These are phyloP conservation scores for Labeo rohita DNA, from an alignment of 2,113 vertebrate genomes.

Conservation along the genomic window DNA sequence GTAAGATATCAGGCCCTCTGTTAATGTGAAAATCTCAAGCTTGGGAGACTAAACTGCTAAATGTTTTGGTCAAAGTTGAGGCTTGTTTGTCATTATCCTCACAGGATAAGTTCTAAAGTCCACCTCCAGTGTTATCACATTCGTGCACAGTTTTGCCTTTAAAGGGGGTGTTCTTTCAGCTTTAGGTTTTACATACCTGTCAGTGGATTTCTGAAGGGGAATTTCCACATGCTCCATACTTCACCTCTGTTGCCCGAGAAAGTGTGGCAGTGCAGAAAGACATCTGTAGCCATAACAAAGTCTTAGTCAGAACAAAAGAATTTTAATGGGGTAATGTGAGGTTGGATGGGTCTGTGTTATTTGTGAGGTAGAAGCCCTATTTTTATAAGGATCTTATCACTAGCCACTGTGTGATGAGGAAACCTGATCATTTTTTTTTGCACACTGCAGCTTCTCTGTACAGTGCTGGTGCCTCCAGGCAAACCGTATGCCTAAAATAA, in stretches of 20 bases:
- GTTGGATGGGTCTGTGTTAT: neutral
- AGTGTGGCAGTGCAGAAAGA: slow-evolving; percentile 22
- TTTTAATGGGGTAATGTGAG: slow-evolving; percentile 24
- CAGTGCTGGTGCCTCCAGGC: neutral
- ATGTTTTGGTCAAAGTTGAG: slow-evolving; percentile 14
- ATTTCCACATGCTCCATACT: slow-evolving; percentile 4
- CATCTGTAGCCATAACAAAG: slow-evolving; percentile 38
- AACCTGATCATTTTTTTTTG: slow-evolving; percentile 27
- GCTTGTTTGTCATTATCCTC: slow-evolving; percentile 33
- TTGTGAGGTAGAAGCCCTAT: neutral
- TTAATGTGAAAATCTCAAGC: neutral
- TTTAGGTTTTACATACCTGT: slow-evolving; percentile 20
- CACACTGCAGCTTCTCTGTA: neutral
- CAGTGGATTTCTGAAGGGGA: slow-evolving; percentile 7
- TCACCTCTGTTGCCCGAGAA: slow-evolving; percentile 25
- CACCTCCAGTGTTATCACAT: slow-evolving; percentile 12
- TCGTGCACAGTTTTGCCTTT: slow-evolving; percentile 18
- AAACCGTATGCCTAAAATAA: slow-evolving; percentile 31
- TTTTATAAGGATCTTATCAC: slow-evolving; percentile 5
- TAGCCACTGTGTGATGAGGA: slow-evolving; percentile 4
- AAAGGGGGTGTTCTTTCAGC: slow-evolving; percentile 14
- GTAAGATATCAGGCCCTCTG: neutral
- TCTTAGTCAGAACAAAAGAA: slow-evolving; percentile 38
- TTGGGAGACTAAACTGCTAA: neutral
- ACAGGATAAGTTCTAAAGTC: slow-evolving; percentile 28